Evolutionary conservation across 23 tunicate genomes (phyloP).

Genomic region (Phallusia fumigata): DNA sequence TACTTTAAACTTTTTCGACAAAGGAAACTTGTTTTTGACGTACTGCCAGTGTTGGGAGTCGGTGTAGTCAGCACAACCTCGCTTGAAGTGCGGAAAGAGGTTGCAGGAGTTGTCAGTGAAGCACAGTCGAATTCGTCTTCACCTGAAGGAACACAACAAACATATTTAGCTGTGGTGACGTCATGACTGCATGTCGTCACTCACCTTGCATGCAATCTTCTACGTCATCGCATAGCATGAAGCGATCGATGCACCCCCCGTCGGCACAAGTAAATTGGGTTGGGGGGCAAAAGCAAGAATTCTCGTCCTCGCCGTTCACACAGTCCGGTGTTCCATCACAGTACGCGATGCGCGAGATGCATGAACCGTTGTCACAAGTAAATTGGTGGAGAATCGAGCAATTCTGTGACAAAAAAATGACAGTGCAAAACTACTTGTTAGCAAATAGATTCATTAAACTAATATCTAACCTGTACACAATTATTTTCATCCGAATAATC

Average conservation of each 20-base stretch:
- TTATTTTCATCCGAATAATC: conserved; percentile 65
- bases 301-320: conserved; percentile 48
- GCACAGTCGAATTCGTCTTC: background rate
- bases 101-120: background rate
- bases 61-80: too few species aligned
- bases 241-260: conserved; percentile 42
- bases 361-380: conserved; percentile 17
- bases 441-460: background rate
- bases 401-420: conserved; percentile 1
- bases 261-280: conserved; percentile 58
- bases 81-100: background rate
- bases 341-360: conserved; percentile 31
- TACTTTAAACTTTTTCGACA: too few species aligned
- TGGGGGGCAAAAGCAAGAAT: conserved; percentile 44
- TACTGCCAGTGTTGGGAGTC: background rate
- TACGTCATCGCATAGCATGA: conserved; percentile 44
- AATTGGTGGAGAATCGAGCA: conserved; percentile 21
- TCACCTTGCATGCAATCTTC: conserved; percentile 53
- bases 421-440: background rate
- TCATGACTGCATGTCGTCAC: background rate
- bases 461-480: conserved; percentile 38
- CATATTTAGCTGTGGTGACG: background rate
- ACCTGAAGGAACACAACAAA: background rate
- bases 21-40: background rate
- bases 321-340: conserved; percentile 71